Percentiles rank a stretch among this genome's conserved stretches.
phyloP scores from a whole-genome alignment of 2,113 vertebrate genomes.

The Cichladusa arquata region DNA sequence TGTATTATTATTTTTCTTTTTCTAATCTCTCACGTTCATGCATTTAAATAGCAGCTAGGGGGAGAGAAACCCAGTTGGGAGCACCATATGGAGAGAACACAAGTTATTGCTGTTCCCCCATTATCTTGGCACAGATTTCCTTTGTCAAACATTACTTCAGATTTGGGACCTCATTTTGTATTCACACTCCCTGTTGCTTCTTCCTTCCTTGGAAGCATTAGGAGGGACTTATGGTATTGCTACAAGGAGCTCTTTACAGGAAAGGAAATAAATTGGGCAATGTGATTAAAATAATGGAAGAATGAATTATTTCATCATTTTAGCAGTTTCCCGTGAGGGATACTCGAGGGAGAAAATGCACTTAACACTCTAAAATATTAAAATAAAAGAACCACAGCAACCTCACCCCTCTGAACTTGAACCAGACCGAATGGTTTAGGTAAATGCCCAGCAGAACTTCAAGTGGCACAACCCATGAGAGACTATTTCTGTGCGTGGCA shows the following conservation, averaged over 20 bases:
- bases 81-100: background rate
- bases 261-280: slow-evolving; percentile 42
- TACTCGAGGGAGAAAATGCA: slow-evolving; percentile 12
- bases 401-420: slow-evolving; percentile 5
- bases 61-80: background rate
- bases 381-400: slow-evolving; percentile 41
- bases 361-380: slow-evolving; percentile 42
- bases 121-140: slow-evolving; percentile 13
- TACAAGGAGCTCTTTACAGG: slow-evolving; percentile 13
- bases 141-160: background rate
- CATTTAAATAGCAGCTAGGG: background rate
- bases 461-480: background rate
- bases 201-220: background rate
- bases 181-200: background rate
- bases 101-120: background rate
- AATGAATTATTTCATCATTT: slow-evolving; percentile 50
- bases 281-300: slow-evolving; percentile 25
- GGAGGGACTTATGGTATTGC: background rate
- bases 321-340: background rate
- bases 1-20: background rate
- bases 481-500: background rate
- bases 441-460: background rate
- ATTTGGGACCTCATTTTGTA: background rate
- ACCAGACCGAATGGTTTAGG: slow-evolving; percentile 2
- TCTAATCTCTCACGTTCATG: background rate